Evolutionary conservation across 2,797 vertebrate genomes (phyloP), one percentile per base, ranked within the genome.

Genomic region (Pipistrellus nathusii): DNA sequence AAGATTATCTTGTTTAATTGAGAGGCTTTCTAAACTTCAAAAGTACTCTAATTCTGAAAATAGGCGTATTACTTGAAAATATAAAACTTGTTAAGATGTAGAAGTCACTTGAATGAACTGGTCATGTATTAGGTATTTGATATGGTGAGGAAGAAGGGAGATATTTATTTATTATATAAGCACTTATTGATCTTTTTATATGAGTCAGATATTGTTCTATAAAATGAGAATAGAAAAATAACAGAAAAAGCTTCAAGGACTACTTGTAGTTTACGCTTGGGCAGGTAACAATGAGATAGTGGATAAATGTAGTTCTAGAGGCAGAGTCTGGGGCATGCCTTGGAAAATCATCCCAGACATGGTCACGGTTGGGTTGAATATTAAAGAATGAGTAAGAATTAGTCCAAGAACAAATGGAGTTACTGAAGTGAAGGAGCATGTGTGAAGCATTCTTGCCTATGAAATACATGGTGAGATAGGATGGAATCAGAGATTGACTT

Each of bases 161-260:
- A 0, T 2, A 55, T 44, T 68, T 66, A 46, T 46, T 73, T 68
- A 86, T 55, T 46, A 92, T 64, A 30, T 64, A 84, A 55, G 3
- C 17, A 35, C 1, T 17, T 90, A n/a, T 15, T 18, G 0, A 85
- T 48, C 7, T 2, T 3, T 30, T 68, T 55, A 8, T 35, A 72
- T 44, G 8, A 93, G 18, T 41, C n/a, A 72, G 14, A 57, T 13
- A 87, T 25, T 83, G 5, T 68, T 14, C 20, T 66, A 3, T 51
- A 20, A 93, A 87, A 69, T 73, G 81, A 35, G 35, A 92, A 76
- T 44, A 66, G 5, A 81, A 86, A 84, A 85, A 44, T 27, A 35
- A 69, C 15, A 77, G 18, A 13, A 73, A 82, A 59, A 41, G 2
- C 15, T 25, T 66, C 23, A 48, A 78, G 27, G 12, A 51, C 44